Conservation (phyloP, 2,888 invertebrate genomes). For the Chromoteleia sp. region DNA sequence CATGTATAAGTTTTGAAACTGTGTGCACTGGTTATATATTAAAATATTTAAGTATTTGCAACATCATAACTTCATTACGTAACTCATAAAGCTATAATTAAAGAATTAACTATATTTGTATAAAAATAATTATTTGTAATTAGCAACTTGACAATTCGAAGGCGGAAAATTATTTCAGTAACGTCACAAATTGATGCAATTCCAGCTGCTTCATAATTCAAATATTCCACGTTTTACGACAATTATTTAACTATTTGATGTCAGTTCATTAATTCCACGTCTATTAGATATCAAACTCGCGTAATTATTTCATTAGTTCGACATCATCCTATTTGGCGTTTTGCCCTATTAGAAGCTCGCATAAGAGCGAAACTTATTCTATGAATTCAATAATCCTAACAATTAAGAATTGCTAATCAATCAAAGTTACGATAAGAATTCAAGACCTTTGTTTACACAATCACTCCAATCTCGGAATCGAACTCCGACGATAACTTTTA, state of each 20-base stretch:
- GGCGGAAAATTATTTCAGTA: too few species aligned
- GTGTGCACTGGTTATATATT: too few species aligned
- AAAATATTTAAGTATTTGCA: too few species aligned
- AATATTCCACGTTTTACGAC: not conserved
- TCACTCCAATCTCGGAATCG: slow-evolving; percentile 27
- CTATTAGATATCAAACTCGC: slow-evolving; percentile 47
- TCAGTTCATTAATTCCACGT: slow-evolving; percentile 28
- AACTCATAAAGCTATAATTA: too few species aligned
- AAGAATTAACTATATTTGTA: too few species aligned
- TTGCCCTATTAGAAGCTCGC: slow-evolving; percentile 36
- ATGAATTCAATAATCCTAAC: slow-evolving; percentile 26
- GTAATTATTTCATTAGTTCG: slow-evolving; percentile 57
- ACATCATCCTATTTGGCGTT: slow-evolving; percentile 55
- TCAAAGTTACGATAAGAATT: slow-evolving; percentile 37
- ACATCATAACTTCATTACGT: too few species aligned
- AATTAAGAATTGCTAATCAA: slow-evolving; percentile 51
- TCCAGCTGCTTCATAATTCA: not conserved
- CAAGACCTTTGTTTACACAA: slow-evolving; percentile 33
- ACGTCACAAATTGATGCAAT: too few species aligned
- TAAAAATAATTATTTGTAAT: too few species aligned
- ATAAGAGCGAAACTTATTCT: slow-evolving; percentile 27
- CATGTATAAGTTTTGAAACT: too few species aligned
- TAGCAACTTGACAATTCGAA: too few species aligned
- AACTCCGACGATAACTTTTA: slow-evolving; percentile 49
- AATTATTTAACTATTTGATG: slow-evolving; percentile 24